phyloP scores from a whole-genome alignment of 92 coral and sea anemone genomes.

The Umimayanthus chanpuru region DNA sequence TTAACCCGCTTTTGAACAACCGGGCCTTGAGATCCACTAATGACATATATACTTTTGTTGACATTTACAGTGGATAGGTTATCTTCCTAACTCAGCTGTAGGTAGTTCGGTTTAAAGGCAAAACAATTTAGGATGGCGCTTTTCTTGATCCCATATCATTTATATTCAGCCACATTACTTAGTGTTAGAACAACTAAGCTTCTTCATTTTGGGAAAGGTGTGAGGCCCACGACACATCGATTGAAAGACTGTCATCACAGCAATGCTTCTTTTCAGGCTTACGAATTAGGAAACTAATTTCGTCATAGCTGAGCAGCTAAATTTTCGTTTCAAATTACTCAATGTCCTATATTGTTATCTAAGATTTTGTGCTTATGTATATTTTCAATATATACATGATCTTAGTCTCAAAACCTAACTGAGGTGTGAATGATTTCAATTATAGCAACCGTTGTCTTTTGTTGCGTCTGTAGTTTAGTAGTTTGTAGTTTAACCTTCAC shows the following conservation, averaged over 20 bases:
- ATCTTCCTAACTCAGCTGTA: neutral
- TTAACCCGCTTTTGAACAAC: too few species aligned
- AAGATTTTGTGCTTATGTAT: neutral
- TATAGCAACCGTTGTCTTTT: neutral
- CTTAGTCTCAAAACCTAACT: neutral
- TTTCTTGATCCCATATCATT: too few species aligned
- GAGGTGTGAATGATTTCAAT: neutral
- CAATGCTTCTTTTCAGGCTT: neutral
- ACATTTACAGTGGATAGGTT: neutral
- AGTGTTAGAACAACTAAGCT: too few species aligned
- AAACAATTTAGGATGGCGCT: neutral
- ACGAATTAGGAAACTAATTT: neutral
- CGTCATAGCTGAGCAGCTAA: neutral
- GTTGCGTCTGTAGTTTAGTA: neutral
- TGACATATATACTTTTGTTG: neutral
- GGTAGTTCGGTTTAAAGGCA: neutral
- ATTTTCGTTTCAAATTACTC: neutral
- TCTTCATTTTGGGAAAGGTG: neutral
- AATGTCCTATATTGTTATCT: neutral
- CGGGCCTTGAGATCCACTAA: neutral
- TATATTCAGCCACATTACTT: too few species aligned
- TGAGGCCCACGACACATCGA: neutral
- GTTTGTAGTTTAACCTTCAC: neutral
- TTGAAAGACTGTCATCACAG: neutral
- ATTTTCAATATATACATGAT: too few species aligned